phyloP scores from a whole-genome alignment of 1,140 invertebrate species.

The Lordiphosa clarofinis region DNA sequence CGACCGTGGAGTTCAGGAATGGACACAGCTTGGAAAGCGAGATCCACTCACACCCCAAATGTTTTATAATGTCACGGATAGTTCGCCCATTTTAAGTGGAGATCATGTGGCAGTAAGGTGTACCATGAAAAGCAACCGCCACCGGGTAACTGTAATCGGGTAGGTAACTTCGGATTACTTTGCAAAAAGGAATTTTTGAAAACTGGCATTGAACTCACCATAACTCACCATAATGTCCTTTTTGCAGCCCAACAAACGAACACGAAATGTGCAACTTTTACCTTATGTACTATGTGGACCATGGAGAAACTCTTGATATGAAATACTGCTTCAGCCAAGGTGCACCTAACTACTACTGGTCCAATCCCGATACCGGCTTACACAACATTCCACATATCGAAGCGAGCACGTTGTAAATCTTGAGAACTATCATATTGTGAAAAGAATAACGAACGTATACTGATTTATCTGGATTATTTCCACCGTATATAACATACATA shows the following conservation, averaged over 20 bases:
- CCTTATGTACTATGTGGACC: slow-evolving; percentile 97
- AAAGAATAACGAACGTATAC: slow-evolving; percentile 56
- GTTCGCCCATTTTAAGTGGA: slow-evolving; percentile 82
- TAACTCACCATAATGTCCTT: slow-evolving; percentile 7
- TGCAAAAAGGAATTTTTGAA: no score
- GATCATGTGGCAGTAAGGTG: slow-evolving; percentile 94
- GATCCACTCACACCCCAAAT: slow-evolving; percentile 96
- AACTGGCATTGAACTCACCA: neutral
- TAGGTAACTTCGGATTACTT: slow-evolving; percentile 66
- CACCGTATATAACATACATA: slow-evolving; percentile 22
- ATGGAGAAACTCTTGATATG: slow-evolving; percentile 87
- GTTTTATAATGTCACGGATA: slow-evolving; percentile 93
- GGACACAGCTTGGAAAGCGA: slow-evolving; percentile 93
- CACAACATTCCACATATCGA: slow-evolving; percentile 90
- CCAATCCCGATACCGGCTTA: slow-evolving; percentile 82
- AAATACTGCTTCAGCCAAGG: slow-evolving; percentile 93
- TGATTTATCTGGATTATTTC: slow-evolving; percentile 57
- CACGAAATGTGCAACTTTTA: slow-evolving; percentile 99
- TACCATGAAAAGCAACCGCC: slow-evolving; percentile 90
- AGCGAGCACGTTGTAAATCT: slow-evolving; percentile 81
- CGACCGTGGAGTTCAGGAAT: slow-evolving; percentile 83
- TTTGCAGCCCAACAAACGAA: slow-evolving; percentile 88
- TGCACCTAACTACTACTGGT: slow-evolving; percentile 92
- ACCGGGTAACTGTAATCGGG: slow-evolving; percentile 88
- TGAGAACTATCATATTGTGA: slow-evolving; percentile 16